phyloP scores from a whole-genome alignment of 2,888 invertebrate species.

The Orthosia incerta region DNA sequence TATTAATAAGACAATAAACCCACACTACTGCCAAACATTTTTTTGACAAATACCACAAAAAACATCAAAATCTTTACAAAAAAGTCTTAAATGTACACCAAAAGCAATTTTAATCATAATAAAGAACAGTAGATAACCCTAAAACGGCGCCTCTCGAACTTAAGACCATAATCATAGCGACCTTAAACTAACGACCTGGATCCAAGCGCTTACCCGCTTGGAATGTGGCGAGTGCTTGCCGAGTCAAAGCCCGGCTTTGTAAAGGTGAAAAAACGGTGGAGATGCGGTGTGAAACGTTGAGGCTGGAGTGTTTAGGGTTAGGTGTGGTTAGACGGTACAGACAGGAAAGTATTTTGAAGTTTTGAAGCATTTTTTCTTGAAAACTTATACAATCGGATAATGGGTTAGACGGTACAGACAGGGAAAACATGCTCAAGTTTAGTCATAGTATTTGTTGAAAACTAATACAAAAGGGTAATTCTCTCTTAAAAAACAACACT shows the following conservation, averaged over 20 bases:
- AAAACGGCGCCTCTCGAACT: constrained; percentile 18
- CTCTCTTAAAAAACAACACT: no score
- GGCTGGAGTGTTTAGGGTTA: constrained; percentile 40
- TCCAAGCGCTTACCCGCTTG: constrained; percentile 49
- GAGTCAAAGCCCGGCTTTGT: constrained; percentile 71
- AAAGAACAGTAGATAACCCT: constrained; percentile 2
- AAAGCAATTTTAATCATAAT: background rate
- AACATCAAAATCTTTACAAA: background rate
- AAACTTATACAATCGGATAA: no score
- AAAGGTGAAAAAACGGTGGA: constrained; percentile 70
- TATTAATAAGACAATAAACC: no score
- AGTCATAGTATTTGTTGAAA: no score
- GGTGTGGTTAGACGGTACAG: constrained; percentile 38
- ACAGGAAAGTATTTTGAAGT: background rate
- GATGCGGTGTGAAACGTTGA: constrained; percentile 52
- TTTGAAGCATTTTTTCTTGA: background rate
- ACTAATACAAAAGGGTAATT: no score
- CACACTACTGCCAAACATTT: background rate
- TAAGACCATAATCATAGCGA: constrained; percentile 40
- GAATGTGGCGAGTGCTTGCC: constrained; percentile 60
- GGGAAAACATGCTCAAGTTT: no score
- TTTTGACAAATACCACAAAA: background rate
- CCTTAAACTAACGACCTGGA: constrained; percentile 71
- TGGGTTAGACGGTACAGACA: no score
- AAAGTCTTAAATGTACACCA: background rate